Evolutionary conservation across 2,888 invertebrate species (phyloP), one percentile per base, ranked within the genome.

Genomic region (Ditylenchus weischeri): DNA sequence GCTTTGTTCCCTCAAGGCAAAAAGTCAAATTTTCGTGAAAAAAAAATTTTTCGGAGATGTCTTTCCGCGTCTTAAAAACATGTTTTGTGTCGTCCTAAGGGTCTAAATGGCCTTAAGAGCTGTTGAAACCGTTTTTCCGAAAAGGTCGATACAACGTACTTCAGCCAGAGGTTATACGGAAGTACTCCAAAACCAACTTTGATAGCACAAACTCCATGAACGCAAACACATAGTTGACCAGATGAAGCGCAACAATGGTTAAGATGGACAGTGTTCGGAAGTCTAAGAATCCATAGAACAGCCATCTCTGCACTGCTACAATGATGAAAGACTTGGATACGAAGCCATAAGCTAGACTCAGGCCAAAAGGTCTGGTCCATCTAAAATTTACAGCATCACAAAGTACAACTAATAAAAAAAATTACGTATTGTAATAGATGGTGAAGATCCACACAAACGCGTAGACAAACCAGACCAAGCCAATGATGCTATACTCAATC

Each of bases 271-370:
- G 61, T 6, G 71, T 68, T 11, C 76, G 65, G 6, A 70, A 68
- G 64, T 76, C 77, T 10, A 4, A 7, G 29, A 74, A 66, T 0
- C 77, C 76, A 57, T 64, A 76, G n/a, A 59, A 15, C n/a, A 77
- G 54, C 71, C 73, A 74, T 49, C 75, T 61, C 23, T 71, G 68
- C 15, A 61, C 69, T 21, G 65, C 36, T 13, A 77, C 67, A 13
- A 77, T 35, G 49, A 76, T 57, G 61, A 75, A 76, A 19, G 71
- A 49, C 54, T 75, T 77, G 18, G 75, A 72, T 15, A 70, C 73
- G 50, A 76, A 65, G 43, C 71, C 67, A 29, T 69, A 65, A 3
- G 70, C 36, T 5, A 75, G 23, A 50, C 50, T 65, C 62, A 76
- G 65, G 29, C 65, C 64, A 21, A 62, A 35, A 15, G 70, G 59